These are phyloP conservation scores for Diceros bicornis DNA, from an alignment of 2,797 vertebrate genomes.

Conservation along the genomic window DNA sequence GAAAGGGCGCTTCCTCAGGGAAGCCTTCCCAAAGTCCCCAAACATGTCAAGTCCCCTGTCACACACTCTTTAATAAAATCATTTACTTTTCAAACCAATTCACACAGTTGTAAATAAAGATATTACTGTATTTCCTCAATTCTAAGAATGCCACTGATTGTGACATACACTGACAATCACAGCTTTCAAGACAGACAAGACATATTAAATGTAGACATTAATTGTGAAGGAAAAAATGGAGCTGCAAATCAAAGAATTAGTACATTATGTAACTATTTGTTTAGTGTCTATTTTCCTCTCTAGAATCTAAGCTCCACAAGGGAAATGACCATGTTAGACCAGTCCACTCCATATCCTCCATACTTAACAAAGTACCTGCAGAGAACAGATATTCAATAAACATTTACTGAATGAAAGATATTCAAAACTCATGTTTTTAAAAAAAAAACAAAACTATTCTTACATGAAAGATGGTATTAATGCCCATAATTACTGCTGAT, in stretches of 20 bases:
- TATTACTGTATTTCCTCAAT: background rate
- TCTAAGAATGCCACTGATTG: slow-evolving; percentile 54
- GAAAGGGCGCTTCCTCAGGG: background rate
- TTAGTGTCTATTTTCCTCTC: background rate
- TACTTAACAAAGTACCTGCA: background rate
- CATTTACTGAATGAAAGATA: background rate
- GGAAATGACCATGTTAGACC: background rate
- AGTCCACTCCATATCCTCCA: background rate
- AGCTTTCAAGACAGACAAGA: slow-evolving; percentile 53
- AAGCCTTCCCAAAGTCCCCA: background rate
- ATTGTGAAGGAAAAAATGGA: background rate
- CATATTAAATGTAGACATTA: background rate
- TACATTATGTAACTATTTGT: background rate
- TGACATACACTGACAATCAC: background rate
- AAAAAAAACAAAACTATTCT: slow-evolving; percentile 13
- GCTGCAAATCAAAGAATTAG: background rate
- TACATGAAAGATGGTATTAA: slow-evolving; percentile 54
- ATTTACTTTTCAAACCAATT: slow-evolving; percentile 33
- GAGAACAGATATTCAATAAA: background rate
- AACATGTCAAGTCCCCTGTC: background rate
- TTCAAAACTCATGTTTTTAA: background rate
- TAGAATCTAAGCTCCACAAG: background rate
- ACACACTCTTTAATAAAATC: slow-evolving; percentile 4
- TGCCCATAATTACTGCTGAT: background rate
- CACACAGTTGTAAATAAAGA: slow-evolving; percentile 49